Percentiles rank a stretch among this genome's conserved stretches.
These are phyloP conservation scores for Podocnemis expansa DNA, from an alignment of 2,113 vertebrate species.

Conservation along the genomic window DNA sequence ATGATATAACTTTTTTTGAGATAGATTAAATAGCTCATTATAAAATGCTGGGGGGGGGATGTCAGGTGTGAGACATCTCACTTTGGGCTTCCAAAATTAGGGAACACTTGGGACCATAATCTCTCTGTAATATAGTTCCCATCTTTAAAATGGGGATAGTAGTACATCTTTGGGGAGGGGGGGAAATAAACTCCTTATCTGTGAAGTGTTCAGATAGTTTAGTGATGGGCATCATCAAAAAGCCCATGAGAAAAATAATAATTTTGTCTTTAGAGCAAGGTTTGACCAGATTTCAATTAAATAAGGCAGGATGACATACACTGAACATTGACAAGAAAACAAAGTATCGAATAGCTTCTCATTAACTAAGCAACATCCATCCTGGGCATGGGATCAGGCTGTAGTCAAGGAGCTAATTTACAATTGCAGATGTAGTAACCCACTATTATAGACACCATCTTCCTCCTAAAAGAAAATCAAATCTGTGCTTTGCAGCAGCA, in stretches of 20 bases:
- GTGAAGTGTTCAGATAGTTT: background rate
- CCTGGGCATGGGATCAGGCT: background rate
- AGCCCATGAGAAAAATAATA: background rate
- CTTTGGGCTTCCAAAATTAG: background rate
- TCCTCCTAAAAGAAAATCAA: background rate
- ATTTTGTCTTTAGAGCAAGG: background rate
- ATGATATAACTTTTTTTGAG: background rate
- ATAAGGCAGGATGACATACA: rapidly evolving
- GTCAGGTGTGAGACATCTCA: background rate
- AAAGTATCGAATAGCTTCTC: background rate
- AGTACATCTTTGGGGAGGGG: rapidly evolving
- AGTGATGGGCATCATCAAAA: rapidly evolving
- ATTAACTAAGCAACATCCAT: background rate
- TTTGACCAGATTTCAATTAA: background rate
- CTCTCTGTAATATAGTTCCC: background rate
- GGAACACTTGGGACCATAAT: background rate
- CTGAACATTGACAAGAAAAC: background rate
- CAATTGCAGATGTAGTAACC: background rate
- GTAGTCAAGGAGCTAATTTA: background rate
- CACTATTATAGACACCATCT: background rate
- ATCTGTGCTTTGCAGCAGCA: background rate
- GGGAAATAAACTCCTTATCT: rapidly evolving
- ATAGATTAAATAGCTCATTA: background rate
- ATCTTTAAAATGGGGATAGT: background rate
- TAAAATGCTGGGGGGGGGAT: background rate